Percentiles rank a stretch among this genome's conserved stretches.
Evolutionary conservation across 2,797 vertebrate species (phyloP).

Genomic region (Argentina silus): DNA sequence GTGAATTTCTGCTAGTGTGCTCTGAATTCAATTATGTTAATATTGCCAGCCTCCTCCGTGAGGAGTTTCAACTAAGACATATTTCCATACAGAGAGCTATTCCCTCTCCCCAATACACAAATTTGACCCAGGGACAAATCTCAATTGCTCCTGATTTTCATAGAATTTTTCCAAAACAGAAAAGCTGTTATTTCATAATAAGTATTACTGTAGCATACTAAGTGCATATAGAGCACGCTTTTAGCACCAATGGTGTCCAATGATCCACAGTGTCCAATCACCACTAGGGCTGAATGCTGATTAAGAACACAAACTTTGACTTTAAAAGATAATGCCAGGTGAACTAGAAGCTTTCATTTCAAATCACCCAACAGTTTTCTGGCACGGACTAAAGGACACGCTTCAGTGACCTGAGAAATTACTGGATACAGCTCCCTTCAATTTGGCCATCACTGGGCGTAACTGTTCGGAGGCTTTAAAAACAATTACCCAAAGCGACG

Average conservation of each 20-base stretch:
- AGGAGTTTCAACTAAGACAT: constrained; percentile 44
- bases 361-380: constrained; percentile 60
- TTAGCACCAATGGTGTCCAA: constrained; percentile 43
- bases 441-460: constrained; percentile 68
- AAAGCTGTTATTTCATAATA: constrained; percentile 42
- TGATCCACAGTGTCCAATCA: constrained; percentile 50
- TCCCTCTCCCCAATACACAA: constrained; percentile 42
- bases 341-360: constrained; percentile 65
- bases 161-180: constrained; percentile 16
- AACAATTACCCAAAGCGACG: constrained; percentile 74
- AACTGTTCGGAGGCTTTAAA: constrained; percentile 66
- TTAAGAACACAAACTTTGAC: constrained; percentile 60
- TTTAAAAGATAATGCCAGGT: constrained; percentile 67
- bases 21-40: constrained; percentile 67
- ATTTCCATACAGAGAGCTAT: constrained; percentile 23
- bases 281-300: constrained; percentile 56
- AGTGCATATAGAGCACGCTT: constrained; percentile 44
- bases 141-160: constrained; percentile 42
- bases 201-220: constrained; percentile 41
- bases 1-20: constrained; percentile 65
- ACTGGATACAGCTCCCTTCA: constrained; percentile 73
- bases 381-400: constrained; percentile 60
- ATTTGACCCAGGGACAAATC: constrained; percentile 58
- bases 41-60: constrained; percentile 53
- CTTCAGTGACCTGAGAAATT: constrained; percentile 77